Percentiles rank a stretch among this genome's conserved stretches.
Evolutionary conservation across 2,888 invertebrate genomes (phyloP).

Genomic region (Notodonta dromedarius): DNA sequence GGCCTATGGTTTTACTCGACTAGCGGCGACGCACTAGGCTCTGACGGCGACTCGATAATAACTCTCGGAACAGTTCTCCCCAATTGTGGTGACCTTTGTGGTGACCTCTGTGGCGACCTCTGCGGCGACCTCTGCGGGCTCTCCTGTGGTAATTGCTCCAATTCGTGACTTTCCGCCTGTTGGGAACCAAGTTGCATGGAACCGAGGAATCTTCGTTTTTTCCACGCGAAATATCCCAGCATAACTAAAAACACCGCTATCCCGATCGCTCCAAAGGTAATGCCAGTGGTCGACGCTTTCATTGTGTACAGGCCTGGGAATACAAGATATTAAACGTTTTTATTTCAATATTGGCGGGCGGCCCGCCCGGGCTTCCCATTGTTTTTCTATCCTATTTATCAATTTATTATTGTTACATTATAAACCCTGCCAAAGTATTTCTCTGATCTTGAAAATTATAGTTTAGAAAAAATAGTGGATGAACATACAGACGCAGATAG

Average conservation of each 20-base stretch:
- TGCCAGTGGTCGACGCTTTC: constrained; percentile 72
- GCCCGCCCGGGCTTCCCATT: too few species aligned
- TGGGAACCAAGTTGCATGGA: constrained; percentile 19
- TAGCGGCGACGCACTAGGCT: constrained; percentile 41
- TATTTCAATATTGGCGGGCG: too few species aligned
- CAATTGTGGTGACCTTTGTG: constrained; percentile 31
- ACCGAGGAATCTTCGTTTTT: constrained; percentile 58
- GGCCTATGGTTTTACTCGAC: background rate
- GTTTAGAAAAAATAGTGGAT: too few species aligned
- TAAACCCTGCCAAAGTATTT: too few species aligned
- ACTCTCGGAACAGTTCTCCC: constrained; percentile 48
- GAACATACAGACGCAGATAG: too few species aligned
- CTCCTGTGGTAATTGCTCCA: constrained; percentile 30
- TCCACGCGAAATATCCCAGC: constrained; percentile 65
- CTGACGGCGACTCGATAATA: constrained; percentile 60
- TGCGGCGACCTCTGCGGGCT: background rate
- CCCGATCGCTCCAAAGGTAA: constrained; percentile 62
- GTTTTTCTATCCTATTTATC: too few species aligned
- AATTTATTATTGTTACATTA: too few species aligned
- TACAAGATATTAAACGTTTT: constrained; percentile 6
- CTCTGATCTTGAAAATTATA: too few species aligned
- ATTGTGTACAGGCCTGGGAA: constrained; percentile 68
- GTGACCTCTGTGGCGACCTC: constrained; percentile 11
- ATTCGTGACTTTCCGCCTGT: constrained; percentile 52
- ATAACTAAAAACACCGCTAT: constrained; percentile 48